Evolutionary conservation across 1,140 invertebrate species (phyloP).

Genomic region (Microplitis mediator): DNA sequence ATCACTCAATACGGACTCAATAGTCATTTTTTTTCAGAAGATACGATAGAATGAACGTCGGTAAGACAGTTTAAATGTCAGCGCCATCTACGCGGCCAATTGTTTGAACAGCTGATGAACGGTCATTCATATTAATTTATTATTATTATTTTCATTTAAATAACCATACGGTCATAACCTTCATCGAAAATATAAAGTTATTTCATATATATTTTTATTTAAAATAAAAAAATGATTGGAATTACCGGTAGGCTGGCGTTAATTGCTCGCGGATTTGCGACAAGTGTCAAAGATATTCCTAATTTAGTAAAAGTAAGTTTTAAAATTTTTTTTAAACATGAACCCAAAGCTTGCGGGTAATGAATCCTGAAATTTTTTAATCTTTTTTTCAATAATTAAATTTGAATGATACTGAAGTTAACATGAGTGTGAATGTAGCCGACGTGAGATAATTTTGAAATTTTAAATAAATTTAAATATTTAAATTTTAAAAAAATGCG

Average conservation of each 20-base stretch:
- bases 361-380: no score
- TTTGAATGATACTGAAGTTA: no score
- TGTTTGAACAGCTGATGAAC: neutral
- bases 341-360: no score
- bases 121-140: neutral
- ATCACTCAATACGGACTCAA: no score
- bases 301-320: constrained; percentile 49
- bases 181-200: neutral
- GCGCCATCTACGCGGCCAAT: neutral
- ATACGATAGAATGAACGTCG: no score
- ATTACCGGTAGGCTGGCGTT: constrained; percentile 19
- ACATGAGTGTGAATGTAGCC: no score
- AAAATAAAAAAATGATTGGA: constrained; percentile 36
- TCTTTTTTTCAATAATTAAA: no score
- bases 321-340: neutral
- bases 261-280: constrained; percentile 38
- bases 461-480: no score
- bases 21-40: no score
- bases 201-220: neutral
- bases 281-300: constrained; percentile 43
- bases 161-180: constrained; percentile 10
- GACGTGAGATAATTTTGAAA: no score
- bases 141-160: neutral
- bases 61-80: no score
- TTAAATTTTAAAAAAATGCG: no score